Conservation (phyloP, 2,888 invertebrate species). For the Biston betularia region DNA sequence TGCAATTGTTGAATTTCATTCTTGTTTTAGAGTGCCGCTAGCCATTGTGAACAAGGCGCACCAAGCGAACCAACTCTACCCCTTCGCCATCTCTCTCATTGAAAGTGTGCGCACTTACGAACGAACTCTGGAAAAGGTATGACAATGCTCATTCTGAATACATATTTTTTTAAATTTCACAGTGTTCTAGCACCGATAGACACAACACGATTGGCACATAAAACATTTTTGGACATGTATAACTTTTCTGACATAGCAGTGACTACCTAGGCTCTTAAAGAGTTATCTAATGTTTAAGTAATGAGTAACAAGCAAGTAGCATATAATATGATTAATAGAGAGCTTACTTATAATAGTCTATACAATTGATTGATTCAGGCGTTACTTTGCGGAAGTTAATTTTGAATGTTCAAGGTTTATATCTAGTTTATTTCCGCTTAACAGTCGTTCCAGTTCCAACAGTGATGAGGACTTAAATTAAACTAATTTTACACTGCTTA, state of each 20-base stretch:
- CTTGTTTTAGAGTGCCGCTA: slow-evolving; percentile 92
- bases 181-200: slow-evolving; percentile 62
- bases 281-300: too few species aligned
- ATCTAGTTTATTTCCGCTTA: too few species aligned
- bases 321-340: too few species aligned
- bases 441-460: too few species aligned
- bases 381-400: too few species aligned
- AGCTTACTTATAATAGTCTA: too few species aligned
- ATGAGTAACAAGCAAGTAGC: too few species aligned
- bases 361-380: too few species aligned
- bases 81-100: slow-evolving; percentile 98
- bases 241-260: not conserved
- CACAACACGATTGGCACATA: slow-evolving; percentile 69
- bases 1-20: slow-evolving; percentile 4
- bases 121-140: slow-evolving; percentile 98
- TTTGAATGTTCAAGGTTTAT: too few species aligned
- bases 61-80: slow-evolving; percentile 99
- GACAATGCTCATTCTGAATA: slow-evolving; percentile 35
- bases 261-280: too few species aligned
- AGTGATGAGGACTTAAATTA: too few species aligned
- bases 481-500: too few species aligned
- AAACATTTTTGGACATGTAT: slow-evolving; percentile 27
- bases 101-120: slow-evolving; percentile 99
- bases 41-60: slow-evolving; percentile 99
- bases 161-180: slow-evolving; percentile 46